Conservation (phyloP, 2,888 invertebrate genomes). For the Embidobia sp. region DNA sequence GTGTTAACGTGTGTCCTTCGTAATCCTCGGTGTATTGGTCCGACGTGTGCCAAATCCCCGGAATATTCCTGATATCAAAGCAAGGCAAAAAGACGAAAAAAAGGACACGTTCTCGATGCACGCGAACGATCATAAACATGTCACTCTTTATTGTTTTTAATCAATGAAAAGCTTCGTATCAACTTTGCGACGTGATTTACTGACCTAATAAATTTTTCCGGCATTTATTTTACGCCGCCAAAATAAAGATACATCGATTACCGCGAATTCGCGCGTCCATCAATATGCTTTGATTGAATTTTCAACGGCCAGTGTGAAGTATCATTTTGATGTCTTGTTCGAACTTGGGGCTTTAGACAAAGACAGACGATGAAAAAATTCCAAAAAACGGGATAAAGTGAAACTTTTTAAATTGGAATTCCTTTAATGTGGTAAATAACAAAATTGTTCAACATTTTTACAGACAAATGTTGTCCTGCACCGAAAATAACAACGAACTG, state of each 20-base stretch:
- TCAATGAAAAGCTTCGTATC: constrained; percentile 40
- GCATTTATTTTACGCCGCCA: constrained; percentile 16
- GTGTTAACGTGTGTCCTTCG: constrained; percentile 23
- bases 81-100: too few species aligned
- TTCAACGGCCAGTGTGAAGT: background rate
- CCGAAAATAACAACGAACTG: too few species aligned
- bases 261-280: background rate
- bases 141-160: constrained; percentile 36
- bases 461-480: too few species aligned
- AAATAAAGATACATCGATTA: constrained; percentile 26
- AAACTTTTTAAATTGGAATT: too few species aligned
- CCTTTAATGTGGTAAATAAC: too few species aligned
- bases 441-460: too few species aligned
- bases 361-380: too few species aligned
- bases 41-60: constrained; percentile 46
- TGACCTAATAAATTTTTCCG: constrained; percentile 24
- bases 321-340: too few species aligned
- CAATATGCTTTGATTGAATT: constrained; percentile 19
- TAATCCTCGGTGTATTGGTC: constrained; percentile 47
- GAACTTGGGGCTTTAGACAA: too few species aligned
- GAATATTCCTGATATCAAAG: too few species aligned
- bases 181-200: constrained; percentile 27
- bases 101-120: constrained; percentile 2
- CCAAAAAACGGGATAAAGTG: too few species aligned
- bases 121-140: constrained; percentile 28